Evolutionary conservation across 2,113 vertebrate species (phyloP).

Genomic region (Sardina pilchardus): DNA sequence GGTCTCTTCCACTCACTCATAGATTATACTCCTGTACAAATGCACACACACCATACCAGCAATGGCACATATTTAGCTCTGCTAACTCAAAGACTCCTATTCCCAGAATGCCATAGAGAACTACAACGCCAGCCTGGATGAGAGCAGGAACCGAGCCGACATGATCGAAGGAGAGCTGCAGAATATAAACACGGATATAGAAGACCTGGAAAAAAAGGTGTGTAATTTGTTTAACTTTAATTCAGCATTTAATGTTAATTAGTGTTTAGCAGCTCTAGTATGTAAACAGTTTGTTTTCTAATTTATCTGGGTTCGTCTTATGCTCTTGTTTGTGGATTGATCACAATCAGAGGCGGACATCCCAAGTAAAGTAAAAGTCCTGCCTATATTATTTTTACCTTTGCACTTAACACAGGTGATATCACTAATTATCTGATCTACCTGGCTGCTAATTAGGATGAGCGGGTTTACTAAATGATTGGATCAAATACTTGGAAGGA

Average conservation of each 20-base stretch:
- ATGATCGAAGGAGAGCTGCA: constrained; percentile 74
- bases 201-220: constrained; percentile 77
- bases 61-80: not conserved
- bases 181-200: constrained; percentile 70
- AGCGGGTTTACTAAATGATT: too few species aligned
- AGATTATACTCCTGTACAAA: not conserved
- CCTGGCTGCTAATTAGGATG: too few species aligned
- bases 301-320: not conserved
- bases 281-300: not conserved
- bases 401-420: too few species aligned
- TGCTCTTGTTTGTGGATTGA: too few species aligned
- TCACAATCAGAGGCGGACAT: too few species aligned
- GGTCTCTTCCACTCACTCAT: not conserved
- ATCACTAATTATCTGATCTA: too few species aligned
- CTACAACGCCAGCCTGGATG: constrained; percentile 66
- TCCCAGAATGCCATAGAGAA: constrained; percentile 71
- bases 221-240: not conserved
- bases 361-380: too few species aligned
- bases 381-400: too few species aligned
- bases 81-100: not conserved
- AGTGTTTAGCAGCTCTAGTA: not conserved
- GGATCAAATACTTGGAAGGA: too few species aligned
- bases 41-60: not conserved
- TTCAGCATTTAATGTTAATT: not conserved
- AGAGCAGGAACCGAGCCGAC: constrained; percentile 62